A percentile compares a stretch with the other conserved stretches of the same genome.
These are phyloP conservation scores for Thaumetopoea pityocampa DNA, from an alignment of 1,140 invertebrate genomes.

Conservation along the genomic window DNA sequence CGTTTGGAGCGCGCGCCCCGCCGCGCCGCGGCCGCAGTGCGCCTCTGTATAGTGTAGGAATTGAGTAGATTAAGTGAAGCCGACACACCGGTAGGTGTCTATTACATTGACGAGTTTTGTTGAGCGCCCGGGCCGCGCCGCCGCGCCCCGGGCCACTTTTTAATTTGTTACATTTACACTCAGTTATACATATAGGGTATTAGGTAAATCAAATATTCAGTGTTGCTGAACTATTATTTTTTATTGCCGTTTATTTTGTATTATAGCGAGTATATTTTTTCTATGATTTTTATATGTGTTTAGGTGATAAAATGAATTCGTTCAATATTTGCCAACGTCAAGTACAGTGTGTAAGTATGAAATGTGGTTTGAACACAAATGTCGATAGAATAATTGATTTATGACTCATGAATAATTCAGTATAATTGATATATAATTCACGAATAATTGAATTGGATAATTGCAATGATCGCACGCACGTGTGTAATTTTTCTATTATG, in stretches of 20 bases:
- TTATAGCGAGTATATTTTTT: slow-evolving; percentile 54
- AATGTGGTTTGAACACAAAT: slow-evolving; percentile 12
- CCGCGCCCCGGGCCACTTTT: slow-evolving; percentile 51
- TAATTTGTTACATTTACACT: slow-evolving; percentile 55
- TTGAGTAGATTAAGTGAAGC: slow-evolving; percentile 70
- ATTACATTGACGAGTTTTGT: slow-evolving; percentile 49
- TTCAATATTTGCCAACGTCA: slow-evolving; percentile 22
- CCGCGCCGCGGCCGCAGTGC: slow-evolving; percentile 21
- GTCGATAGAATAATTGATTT: no score
- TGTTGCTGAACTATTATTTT: slow-evolving; percentile 48
- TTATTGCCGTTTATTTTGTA: slow-evolving; percentile 51
- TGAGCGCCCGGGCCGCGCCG: slow-evolving; percentile 55
- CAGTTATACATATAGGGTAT: slow-evolving; percentile 40
- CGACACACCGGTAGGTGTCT: slow-evolving; percentile 64
- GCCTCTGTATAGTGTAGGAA: slow-evolving; percentile 64
- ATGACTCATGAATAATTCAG: no score
- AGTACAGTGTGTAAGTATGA: slow-evolving; percentile 26
- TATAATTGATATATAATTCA: no score
- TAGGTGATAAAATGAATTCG: slow-evolving; percentile 31
- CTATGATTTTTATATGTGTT: slow-evolving; percentile 39
- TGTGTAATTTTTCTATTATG: slow-evolving; percentile 10
- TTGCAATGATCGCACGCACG: slow-evolving; percentile 10
- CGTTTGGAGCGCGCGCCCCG: slow-evolving; percentile 6
- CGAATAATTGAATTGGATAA: slow-evolving; percentile 12
- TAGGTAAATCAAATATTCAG: slow-evolving; percentile 43